Base-by-base conservation (phyloP, 2,113 vertebrate species). In the Copsychus sechellarum region DNA sequence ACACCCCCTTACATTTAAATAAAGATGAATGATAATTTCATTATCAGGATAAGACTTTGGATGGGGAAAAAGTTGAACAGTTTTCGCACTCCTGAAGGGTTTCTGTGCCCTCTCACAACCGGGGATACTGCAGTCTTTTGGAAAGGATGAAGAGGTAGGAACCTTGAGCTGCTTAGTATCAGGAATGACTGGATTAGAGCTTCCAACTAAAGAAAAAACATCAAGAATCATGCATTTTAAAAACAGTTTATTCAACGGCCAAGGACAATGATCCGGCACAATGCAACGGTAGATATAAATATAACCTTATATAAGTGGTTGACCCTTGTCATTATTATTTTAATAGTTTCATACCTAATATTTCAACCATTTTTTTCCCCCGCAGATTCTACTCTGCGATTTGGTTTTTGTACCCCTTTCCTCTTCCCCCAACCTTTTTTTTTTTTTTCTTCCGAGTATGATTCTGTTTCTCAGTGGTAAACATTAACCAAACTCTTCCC, bases 271-370 rank as follows among this genome's bases (percentile, higher is more conserved):
- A 93, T 95, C 96, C 85, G 95, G 96, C 97, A 97, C 92, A 95
- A 97, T 86, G 93, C 70, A 97, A 95, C 82, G 92, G 94, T 88
- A 94, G 87, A 94, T 97, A 97, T 96, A 97, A 97, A 97, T 94
- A 97, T 97, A 97, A 93, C 96, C 96, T 96, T 94, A 83, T 70
- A 89, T 92, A 96, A 97, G 96, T 96, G 96, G 97, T 97, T 97
- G 97, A 96, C 96, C 97, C 97, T 96, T 78, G 88, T 96, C 95
- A 92, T 88, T 96, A 92, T 92, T 96, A 95, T 73, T 95, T 96
- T 91, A 92, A 94, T 95, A 93, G 91, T 92, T 92, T 93, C 95
- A 94, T 93, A 88, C 93, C 94, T 90, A 95, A 95, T 95, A 96
- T 91, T 96, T 95, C 92, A 92, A 93, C 86, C 65, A 42, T 95